phyloP scores from a whole-genome alignment of 2,888 invertebrate species.

The Caenorhabditis afra region DNA sequence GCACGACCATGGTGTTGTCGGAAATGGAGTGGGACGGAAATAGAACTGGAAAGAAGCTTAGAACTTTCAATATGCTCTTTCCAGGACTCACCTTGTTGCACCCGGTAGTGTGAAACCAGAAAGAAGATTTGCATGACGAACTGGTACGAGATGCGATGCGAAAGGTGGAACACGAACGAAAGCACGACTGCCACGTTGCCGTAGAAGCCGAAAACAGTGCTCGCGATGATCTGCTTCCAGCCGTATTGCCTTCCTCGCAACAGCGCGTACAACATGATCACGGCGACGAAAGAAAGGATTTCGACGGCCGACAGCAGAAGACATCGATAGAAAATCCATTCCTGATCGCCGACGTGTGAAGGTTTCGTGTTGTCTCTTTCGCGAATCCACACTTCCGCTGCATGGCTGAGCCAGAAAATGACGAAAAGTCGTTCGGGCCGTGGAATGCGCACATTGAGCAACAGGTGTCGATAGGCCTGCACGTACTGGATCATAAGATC shows the following conservation, averaged over 20 bases:
- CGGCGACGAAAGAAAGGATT: conserved; percentile 48
- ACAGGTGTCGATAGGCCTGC: conserved; percentile 89
- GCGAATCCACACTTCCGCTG: conserved; percentile 84
- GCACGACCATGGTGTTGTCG: conserved; percentile 28
- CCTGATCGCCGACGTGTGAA: conserved; percentile 80
- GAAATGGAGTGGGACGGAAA: conserved; percentile 15
- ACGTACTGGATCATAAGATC: conserved; percentile 89
- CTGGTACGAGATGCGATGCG: conserved; percentile 69
- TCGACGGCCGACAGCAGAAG: conserved; percentile 54
- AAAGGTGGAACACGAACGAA: conserved; percentile 75
- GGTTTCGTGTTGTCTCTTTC: conserved; percentile 70
- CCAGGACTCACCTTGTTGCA: conserved; percentile 66
- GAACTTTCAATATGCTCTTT: neutral
- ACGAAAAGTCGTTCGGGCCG: conserved; percentile 84
- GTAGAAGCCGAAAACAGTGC: conserved; percentile 72
- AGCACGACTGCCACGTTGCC: conserved; percentile 78
- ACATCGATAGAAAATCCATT: conserved; percentile 76
- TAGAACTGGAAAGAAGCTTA: conserved; percentile 3
- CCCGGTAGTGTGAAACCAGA: conserved; percentile 78
- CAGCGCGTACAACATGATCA: conserved; percentile 43
- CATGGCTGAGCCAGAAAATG: conserved; percentile 88
- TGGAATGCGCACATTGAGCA: conserved; percentile 87
- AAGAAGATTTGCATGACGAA: conserved; percentile 77
- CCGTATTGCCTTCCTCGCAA: neutral
- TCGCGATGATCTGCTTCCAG: conserved; percentile 36